A percentile compares a stretch with the other conserved stretches of the same genome.
Conservation (phyloP, 2,113 vertebrate genomes). For the Phyllostomus discolor region DNA sequence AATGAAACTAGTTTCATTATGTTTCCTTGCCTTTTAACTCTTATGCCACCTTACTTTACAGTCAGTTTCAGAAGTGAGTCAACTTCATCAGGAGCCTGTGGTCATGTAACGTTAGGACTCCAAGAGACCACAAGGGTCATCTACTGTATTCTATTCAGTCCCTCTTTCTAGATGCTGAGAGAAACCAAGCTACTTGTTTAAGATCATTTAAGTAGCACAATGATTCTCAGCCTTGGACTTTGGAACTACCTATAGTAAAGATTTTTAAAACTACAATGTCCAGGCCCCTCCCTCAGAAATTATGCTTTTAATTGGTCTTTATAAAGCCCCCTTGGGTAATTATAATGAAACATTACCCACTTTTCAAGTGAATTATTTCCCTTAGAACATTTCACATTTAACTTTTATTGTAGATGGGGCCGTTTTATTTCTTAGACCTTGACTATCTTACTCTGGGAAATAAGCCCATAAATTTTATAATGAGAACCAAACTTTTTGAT, state of each 20-base stretch:
- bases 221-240: background rate
- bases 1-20: background rate
- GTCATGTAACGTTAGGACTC: background rate
- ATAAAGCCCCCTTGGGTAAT: background rate
- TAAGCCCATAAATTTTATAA: conserved; percentile 5
- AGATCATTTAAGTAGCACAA: background rate
- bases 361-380: background rate
- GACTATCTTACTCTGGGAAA: background rate
- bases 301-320: conserved; percentile 77
- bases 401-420: background rate
- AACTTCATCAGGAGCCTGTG: background rate
- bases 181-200: background rate
- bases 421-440: background rate
- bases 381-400: conserved; percentile 1
- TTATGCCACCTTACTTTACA: background rate
- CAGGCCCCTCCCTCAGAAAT: background rate
- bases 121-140: background rate
- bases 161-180: background rate
- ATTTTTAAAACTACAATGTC: background rate
- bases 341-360: background rate
- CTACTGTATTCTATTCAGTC: background rate
- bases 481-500: background rate
- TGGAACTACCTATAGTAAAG: background rate
- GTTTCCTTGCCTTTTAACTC: background rate
- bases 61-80: background rate